Conservation (phyloP, 2,888 invertebrate species). For the Andrena hattorfiana region DNA sequence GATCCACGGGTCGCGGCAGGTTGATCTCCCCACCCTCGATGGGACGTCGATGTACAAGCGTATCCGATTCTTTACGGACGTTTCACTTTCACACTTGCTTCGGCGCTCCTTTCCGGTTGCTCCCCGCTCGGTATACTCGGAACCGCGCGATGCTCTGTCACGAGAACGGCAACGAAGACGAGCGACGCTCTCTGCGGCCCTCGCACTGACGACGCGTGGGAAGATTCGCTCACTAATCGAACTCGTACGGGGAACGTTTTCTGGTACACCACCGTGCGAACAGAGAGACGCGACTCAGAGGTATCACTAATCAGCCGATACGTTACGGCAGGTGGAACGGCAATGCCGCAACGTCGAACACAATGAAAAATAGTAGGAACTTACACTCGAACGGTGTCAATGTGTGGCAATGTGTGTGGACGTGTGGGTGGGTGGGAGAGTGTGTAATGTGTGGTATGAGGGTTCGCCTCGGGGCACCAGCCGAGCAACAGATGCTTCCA, state of each 20-base stretch:
- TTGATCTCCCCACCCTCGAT: too few species aligned
- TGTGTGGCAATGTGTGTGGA: slow-evolving; percentile 61
- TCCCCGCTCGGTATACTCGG: neutral
- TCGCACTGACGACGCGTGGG: slow-evolving; percentile 4
- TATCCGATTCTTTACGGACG: too few species aligned
- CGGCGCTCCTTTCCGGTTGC: neutral
- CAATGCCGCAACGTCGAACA: neutral
- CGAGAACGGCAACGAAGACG: slow-evolving; percentile 45
- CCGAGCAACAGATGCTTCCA: slow-evolving; percentile 74
- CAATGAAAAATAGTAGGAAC: slow-evolving; percentile 54
- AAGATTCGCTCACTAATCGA: slow-evolving; percentile 9
- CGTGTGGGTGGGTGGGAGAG: slow-evolving; percentile 56
- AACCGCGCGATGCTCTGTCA: neutral
- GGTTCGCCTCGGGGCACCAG: slow-evolving; percentile 73
- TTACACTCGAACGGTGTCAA: slow-evolving; percentile 84
- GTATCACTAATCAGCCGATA: neutral
- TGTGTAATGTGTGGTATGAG: slow-evolving; percentile 55
- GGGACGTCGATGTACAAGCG: too few species aligned
- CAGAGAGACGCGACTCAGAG: too few species aligned
- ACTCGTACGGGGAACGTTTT: neutral
- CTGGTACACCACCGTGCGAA: slow-evolving; percentile 5
- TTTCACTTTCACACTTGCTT: too few species aligned
- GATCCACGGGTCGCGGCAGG: too few species aligned
- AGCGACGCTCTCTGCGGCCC: neutral
- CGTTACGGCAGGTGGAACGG: neutral